phyloP scores from a whole-genome alignment of 2,888 invertebrate genomes.

The Drosophila algonquin region DNA sequence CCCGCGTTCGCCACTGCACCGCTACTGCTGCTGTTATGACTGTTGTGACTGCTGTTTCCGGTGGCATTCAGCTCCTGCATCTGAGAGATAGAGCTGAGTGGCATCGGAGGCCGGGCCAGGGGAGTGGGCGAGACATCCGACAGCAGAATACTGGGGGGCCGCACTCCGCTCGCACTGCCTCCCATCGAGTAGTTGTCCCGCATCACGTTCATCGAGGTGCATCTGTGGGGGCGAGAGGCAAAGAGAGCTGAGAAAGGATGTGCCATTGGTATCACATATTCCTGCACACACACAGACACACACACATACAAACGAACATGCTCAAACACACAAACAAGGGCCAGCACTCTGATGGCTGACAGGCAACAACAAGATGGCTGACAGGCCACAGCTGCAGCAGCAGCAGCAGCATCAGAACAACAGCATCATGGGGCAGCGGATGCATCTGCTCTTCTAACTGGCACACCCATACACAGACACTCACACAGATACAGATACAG shows the following conservation, averaged over 20 bases:
- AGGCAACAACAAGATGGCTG: conserved; percentile 41
- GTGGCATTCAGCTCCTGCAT: conserved; percentile 81
- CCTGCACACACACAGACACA: not conserved
- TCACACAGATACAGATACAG: conserved; percentile 11
- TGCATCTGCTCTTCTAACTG: conserved; percentile 45
- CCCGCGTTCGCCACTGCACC: conserved; percentile 1
- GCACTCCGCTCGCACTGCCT: conserved; percentile 86
- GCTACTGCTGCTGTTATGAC: conserved; percentile 9
- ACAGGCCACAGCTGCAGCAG: conserved; percentile 13
- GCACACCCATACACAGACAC: conserved; percentile 4
- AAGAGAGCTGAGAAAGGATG: conserved; percentile 39
- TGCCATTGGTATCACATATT: conserved; percentile 31
- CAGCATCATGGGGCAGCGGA: conserved; percentile 16
- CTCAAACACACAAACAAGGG: conserved; percentile 6
- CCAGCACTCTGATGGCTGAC: conserved; percentile 43
- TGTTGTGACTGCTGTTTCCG: conserved; percentile 23
- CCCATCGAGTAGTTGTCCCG: conserved; percentile 87
- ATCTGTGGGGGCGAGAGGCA: conserved; percentile 84
- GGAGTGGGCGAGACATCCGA: conserved; percentile 84
- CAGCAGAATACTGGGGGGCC: conserved; percentile 84
- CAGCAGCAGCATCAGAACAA: not conserved
- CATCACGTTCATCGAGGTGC: conserved; percentile 93
- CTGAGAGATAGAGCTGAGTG: conserved; percentile 82
- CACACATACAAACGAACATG: not conserved
- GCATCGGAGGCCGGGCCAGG: conserved; percentile 83